Conservation (phyloP, 2,113 vertebrate genomes). For the Plecotus auritus region DNA sequence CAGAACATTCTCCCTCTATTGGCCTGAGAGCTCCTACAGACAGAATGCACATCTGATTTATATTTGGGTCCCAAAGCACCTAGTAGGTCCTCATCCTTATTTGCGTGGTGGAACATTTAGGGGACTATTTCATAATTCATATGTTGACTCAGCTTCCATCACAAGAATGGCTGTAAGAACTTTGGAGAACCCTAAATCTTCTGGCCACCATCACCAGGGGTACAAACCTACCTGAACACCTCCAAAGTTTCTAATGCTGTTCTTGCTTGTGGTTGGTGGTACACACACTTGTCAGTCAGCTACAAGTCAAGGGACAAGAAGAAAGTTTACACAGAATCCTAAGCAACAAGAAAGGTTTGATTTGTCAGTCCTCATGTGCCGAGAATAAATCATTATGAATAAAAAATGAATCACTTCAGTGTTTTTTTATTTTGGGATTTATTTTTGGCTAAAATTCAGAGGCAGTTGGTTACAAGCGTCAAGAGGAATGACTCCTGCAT, state of each 20-base stretch:
- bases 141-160: background rate
- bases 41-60: background rate
- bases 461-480: background rate
- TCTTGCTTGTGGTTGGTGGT: background rate
- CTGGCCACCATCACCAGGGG: background rate
- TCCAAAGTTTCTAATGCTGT: background rate
- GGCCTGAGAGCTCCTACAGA: background rate
- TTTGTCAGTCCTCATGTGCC: background rate
- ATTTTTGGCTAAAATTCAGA: constrained; percentile 51
- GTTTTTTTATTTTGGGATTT: constrained; percentile 52
- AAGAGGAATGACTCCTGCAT: constrained; percentile 10
- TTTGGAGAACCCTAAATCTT: background rate
- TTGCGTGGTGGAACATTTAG: background rate
- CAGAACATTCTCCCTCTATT: background rate
- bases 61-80: background rate
- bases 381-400: constrained; percentile 9
- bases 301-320: background rate
- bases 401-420: background rate
- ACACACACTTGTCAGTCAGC: background rate
- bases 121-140: background rate
- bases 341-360: background rate
- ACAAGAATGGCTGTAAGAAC: background rate
- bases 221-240: background rate
- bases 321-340: background rate
- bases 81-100: background rate